Evolutionary conservation across 2,888 invertebrate species (phyloP), one percentile per base, ranked within the genome.

Genomic region (Drosophila borborema): DNA sequence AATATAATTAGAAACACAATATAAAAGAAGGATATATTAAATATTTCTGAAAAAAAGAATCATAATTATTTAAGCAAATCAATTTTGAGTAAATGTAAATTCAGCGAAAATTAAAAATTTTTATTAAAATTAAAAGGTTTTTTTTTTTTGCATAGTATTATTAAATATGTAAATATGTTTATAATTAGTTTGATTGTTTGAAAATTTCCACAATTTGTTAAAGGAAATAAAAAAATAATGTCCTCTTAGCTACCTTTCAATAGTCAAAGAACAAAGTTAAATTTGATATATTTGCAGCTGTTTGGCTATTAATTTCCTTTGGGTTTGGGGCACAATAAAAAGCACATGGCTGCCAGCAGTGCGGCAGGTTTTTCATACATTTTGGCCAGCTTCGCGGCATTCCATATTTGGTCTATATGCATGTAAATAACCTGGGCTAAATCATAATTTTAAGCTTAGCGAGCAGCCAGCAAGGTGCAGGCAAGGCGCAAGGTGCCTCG

Each of bases 381-480:
- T 86, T 81, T 51, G 31, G 23, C 34, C 66, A 82, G 68, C 48
- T 71, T 77, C 59, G 69, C 79, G 69, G 58, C 67, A 60, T 53
- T 63, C 38, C 41, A 64, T 74, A 72, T 72, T 64, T 75, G 69
- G 65, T 81, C 81, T 86, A 86, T 85, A 83, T 75, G 71, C 86
- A 88, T 88, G 86, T 86, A 88, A 88, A 89, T 89, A 82, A 72
- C 54, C 72, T 46, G 2, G 69, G 74, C 43, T 89, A 88, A 89
- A 89, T 89, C 89, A 88, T 86, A 84, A 89, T 86, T 82, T 72
- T 78, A 77, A 86, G 87, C 89, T 87, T 74, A 75, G 77, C 64
- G 46, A 53, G 61, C 67, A 64, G 64, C 43, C 71, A 58, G 48
- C 16, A 53, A 20, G 49, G 46, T 28, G 23, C 62, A n/a, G n/a